phyloP scores from a whole-genome alignment of 1,140 invertebrate species.

The Leptinotarsa defecta region DNA sequence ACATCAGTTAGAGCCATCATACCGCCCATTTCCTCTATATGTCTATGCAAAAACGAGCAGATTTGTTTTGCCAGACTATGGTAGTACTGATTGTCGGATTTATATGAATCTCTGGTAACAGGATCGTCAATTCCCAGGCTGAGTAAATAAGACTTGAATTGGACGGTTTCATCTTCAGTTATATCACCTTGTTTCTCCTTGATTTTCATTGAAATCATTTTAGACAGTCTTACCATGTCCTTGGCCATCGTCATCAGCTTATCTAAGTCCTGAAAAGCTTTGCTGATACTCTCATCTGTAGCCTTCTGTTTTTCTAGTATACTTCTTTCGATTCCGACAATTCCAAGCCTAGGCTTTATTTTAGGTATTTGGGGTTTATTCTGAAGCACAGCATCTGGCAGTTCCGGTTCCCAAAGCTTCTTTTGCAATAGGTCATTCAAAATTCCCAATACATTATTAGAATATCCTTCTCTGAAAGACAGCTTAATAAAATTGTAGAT shows the following conservation, averaged over 20 bases:
- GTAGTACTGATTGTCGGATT: constrained; percentile 86
- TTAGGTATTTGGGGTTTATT: constrained; percentile 50
- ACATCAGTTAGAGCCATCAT: constrained; percentile 97
- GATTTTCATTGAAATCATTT: constrained; percentile 92
- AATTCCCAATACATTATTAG: constrained; percentile 69
- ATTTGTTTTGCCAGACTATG: constrained; percentile 86
- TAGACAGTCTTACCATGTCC: constrained; percentile 94
- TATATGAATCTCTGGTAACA: constrained; percentile 89
- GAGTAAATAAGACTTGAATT: constrained; percentile 94
- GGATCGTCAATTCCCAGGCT: constrained; percentile 97
- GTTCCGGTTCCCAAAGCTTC: constrained; percentile 63
- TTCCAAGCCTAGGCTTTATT: constrained; percentile 81
- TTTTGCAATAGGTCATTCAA: constrained; percentile 66
- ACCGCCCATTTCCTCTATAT: constrained; percentile 88
- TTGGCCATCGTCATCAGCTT: constrained; percentile 95
- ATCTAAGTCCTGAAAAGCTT: constrained; percentile 94
- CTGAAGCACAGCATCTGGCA: constrained; percentile 46
- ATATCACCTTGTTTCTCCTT: constrained; percentile 94
- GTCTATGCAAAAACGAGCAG: constrained; percentile 77
- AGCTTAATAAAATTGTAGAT: constrained; percentile 78
- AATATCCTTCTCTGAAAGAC: constrained; percentile 85
- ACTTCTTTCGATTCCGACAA: constrained; percentile 93
- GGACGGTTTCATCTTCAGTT: constrained; percentile 95
- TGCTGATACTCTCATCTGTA: constrained; percentile 87
- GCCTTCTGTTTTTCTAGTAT: constrained; percentile 88